Conservation (phyloP, 2,888 invertebrate species). For the Rhamphomyia laevipes region DNA sequence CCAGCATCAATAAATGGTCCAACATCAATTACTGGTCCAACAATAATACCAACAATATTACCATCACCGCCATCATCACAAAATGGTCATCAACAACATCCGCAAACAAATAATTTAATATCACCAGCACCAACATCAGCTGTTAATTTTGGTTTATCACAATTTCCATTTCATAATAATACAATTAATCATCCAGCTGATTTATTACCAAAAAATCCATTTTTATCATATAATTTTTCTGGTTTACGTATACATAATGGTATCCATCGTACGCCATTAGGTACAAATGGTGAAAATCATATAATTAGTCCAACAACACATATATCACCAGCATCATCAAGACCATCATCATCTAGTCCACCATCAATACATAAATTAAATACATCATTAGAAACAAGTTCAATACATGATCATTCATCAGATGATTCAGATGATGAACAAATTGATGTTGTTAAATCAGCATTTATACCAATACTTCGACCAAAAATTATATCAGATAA, state of each 20-base stretch:
- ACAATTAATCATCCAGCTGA: too few relatives aligned
- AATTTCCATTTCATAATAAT: constrained; percentile 44
- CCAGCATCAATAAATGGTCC: constrained; percentile 16
- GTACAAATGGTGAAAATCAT: constrained; percentile 21
- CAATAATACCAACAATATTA: constrained; percentile 29
- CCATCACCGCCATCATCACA: constrained; percentile 42
- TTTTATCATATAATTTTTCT: constrained; percentile 47
- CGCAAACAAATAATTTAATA: constrained; percentile 29
- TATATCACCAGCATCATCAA: constrained; percentile 33
- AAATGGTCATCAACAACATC: background rate
- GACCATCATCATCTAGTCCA: constrained; percentile 32
- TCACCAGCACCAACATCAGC: constrained; percentile 42
- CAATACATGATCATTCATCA: constrained; percentile 43
- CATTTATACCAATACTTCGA: constrained; percentile 53
- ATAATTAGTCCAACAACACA: constrained; percentile 21
- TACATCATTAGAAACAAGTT: constrained; percentile 49
- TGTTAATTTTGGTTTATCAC: constrained; percentile 36
- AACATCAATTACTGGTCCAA: constrained; percentile 34
- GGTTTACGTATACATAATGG: constrained; percentile 27
- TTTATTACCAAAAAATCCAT: constrained; percentile 42
- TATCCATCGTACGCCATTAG: background rate
- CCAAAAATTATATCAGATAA: constrained; percentile 31
- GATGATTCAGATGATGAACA: constrained; percentile 59
- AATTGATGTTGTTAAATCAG: constrained; percentile 64
- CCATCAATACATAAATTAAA: constrained; percentile 33